phyloP scores from a whole-genome alignment of 2,888 invertebrate genomes.

The Ochropleura plecta region DNA sequence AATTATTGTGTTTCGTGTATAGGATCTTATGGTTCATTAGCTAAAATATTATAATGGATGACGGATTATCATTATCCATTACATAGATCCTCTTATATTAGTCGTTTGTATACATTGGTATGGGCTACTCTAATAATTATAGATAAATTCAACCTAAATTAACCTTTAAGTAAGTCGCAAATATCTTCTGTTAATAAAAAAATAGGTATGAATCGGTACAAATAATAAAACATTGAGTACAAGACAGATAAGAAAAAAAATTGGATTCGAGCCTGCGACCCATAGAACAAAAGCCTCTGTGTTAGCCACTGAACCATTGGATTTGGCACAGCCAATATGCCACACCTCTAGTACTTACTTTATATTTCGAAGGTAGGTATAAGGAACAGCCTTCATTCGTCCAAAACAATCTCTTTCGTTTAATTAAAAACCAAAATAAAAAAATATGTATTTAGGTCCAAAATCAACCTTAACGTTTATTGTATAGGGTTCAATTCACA shows the following conservation, averaged over 20 bases:
- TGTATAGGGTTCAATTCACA: background rate
- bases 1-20: slow-evolving; percentile 47
- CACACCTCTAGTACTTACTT: background rate
- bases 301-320: background rate
- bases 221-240: background rate
- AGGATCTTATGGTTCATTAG: slow-evolving; percentile 59
- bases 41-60: slow-evolving; percentile 26
- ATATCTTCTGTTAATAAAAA: background rate
- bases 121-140: background rate
- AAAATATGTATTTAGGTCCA: fast-evolving
- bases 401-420: slow-evolving; percentile 51
- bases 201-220: too few relatives aligned
- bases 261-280: background rate
- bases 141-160: background rate
- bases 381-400: slow-evolving; percentile 34
- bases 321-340: background rate
- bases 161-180: background rate
- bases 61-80: slow-evolving; percentile 10
- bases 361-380: slow-evolving; percentile 8
- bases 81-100: slow-evolving; percentile 5
- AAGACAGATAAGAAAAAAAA: background rate
- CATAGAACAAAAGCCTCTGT: background rate
- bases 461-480: background rate
- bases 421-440: slow-evolving; percentile 49
- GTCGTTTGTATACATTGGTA: background rate